These are phyloP conservation scores for Enteromius viviparus DNA, from an alignment of 2,797 vertebrate genomes.

Conservation along the genomic window DNA sequence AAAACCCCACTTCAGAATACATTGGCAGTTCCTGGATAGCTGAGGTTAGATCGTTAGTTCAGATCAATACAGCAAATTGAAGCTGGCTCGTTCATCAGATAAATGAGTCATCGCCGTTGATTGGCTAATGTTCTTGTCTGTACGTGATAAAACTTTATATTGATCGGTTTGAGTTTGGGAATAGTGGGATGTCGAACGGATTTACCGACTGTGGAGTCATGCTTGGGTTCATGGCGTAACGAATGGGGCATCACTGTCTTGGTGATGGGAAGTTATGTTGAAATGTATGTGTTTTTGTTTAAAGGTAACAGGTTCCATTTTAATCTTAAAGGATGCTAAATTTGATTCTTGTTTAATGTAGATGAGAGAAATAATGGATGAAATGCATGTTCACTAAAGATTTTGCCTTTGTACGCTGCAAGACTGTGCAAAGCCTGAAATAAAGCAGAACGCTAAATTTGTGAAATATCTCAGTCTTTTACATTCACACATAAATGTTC, in stretches of 20 bases:
- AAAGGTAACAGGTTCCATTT: conserved; percentile 11
- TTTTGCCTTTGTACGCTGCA: conserved; percentile 54
- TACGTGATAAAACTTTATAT: conserved; percentile 65
- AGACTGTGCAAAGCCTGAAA: conserved; percentile 49
- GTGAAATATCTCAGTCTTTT: not conserved
- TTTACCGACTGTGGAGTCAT: conserved; percentile 15
- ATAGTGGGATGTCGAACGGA: conserved; percentile 38
- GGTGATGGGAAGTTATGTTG: conserved; percentile 16
- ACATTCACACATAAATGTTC: not conserved
- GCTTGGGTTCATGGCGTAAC: not conserved
- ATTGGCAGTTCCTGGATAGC: conserved; percentile 31
- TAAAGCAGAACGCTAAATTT: conserved; percentile 48
- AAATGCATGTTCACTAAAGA: conserved; percentile 17
- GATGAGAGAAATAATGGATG: not conserved
- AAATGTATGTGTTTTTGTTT: conserved; percentile 23
- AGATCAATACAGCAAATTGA: conserved; percentile 64
- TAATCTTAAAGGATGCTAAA: conserved; percentile 10
- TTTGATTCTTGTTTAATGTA: conserved; percentile 27
- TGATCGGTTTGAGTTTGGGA: conserved; percentile 61
- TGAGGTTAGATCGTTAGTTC: conserved; percentile 49
- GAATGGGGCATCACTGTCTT: conserved; percentile 10
- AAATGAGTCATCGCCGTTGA: conserved; percentile 65
- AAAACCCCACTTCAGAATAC: not conserved
- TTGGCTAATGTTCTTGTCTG: conserved; percentile 59
- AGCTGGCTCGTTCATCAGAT: conserved; percentile 67